phyloP scores from a whole-genome alignment of 2,888 invertebrate species.

The Nomada fabriciana region DNA sequence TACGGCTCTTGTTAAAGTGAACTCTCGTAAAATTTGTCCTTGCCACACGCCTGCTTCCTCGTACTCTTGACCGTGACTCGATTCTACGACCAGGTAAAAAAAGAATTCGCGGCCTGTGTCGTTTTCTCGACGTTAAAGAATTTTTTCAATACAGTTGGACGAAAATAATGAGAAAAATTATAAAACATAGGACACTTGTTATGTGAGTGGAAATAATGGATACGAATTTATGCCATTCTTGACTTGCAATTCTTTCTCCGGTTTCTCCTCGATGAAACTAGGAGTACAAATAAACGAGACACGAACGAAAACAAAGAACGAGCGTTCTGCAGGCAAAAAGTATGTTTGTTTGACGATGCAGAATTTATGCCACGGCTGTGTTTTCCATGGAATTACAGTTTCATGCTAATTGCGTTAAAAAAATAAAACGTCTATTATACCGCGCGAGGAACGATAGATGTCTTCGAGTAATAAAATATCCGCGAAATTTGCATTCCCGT shows the following conservation, averaged over 20 bases:
- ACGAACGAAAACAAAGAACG: neutral
- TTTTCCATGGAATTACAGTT: constrained; percentile 6
- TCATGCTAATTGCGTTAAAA: neutral
- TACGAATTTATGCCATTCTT: neutral
- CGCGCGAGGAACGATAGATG: neutral
- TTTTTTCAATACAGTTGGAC: no score
- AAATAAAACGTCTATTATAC: neutral
- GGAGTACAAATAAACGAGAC: neutral
- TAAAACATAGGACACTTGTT: no score
- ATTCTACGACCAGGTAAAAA: neutral
- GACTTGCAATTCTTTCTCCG: neutral
- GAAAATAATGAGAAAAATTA: no score
- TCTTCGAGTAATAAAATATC: neutral
- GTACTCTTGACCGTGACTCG: neutral
- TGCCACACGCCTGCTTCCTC: neutral
- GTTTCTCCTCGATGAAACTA: neutral
- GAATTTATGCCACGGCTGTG: neutral
- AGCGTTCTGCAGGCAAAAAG: neutral
- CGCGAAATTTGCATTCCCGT: neutral
- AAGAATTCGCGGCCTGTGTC: no score
- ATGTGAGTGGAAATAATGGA: no score
- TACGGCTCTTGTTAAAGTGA: neutral
- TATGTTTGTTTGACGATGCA: neutral
- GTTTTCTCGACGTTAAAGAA: no score
- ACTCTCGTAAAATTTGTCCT: constrained; percentile 22